These are phyloP conservation scores for Hippasteria phrygiana DNA, from an alignment of 53 echinoderm and acorn worm genomes.

Conservation along the genomic window DNA sequence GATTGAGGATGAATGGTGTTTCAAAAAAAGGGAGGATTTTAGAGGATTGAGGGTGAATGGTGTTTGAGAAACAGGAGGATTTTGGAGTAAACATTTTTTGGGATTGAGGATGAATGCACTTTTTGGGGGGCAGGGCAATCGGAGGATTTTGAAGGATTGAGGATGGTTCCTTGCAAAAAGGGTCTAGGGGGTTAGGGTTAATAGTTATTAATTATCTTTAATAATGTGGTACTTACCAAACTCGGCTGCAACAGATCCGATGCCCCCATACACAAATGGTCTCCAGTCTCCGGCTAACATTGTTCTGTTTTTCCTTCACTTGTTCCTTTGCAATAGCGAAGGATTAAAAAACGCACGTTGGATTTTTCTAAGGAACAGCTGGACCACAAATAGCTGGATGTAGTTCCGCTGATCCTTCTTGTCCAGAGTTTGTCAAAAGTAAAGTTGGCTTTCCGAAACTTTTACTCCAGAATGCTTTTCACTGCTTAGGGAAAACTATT, in stretches of 20 bases:
- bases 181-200: too few relatives aligned
- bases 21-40: too few relatives aligned
- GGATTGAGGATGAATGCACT: too few relatives aligned
- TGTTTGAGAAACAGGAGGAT: too few relatives aligned
- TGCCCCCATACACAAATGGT: constrained; percentile 96
- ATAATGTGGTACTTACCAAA: constrained; percentile 79
- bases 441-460: background rate
- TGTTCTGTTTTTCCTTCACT: background rate
- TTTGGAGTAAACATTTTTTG: too few relatives aligned
- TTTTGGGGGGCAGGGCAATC: too few relatives aligned
- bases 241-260: constrained; percentile 90
- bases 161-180: too few relatives aligned
- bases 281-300: constrained; percentile 78
- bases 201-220: too few relatives aligned
- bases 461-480: background rate
- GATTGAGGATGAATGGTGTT: too few relatives aligned
- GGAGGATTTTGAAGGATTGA: too few relatives aligned
- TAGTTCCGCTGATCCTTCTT: background rate
- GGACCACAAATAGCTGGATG: too few relatives aligned
- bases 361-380: background rate
- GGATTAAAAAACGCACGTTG: background rate
- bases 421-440: background rate
- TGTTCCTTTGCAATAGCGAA: background rate
- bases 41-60: too few relatives aligned
- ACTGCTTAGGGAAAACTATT: background rate